Evolutionary conservation across 2,797 vertebrate genomes (phyloP).

Genomic region (Setipinna tenuifilis): DNA sequence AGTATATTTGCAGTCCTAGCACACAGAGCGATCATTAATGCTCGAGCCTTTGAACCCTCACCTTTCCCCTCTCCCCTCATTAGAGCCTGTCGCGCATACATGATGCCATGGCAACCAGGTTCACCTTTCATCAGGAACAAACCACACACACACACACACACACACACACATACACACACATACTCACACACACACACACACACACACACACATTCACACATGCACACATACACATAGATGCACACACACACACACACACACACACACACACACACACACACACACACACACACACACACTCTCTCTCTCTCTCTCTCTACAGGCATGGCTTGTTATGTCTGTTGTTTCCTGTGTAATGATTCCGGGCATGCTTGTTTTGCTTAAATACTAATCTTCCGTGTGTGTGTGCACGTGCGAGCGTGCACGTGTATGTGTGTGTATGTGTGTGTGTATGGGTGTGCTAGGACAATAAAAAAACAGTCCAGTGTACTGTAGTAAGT

Average conservation of each 20-base stretch:
- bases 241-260: not conserved
- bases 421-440: slow-evolving; percentile 1
- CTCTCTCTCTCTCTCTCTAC: no score
- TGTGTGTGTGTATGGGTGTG: not conserved
- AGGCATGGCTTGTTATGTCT: no score
- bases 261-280: not conserved
- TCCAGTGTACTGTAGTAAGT: not conserved
- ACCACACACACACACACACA: not conserved
- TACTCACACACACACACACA: no score
- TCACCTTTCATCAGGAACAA: slow-evolving; percentile 20
- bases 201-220: not conserved
- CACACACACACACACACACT: not conserved
- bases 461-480: not conserved
- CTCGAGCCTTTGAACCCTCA: slow-evolving; percentile 66
- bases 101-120: slow-evolving; percentile 34
- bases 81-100: slow-evolving; percentile 47
- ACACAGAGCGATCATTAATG: slow-evolving; percentile 68
- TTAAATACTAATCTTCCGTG: not conserved
- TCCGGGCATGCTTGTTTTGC: no score
- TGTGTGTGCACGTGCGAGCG: not conserved
- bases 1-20: not conserved
- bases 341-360: no score
- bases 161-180: not conserved
- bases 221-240: not conserved
- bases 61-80: slow-evolving; percentile 56